A percentile compares a stretch with the other conserved stretches of the same genome.
Evolutionary conservation across 2,888 invertebrate species (phyloP).

Genomic region (Yponomeuta plumbellus): DNA sequence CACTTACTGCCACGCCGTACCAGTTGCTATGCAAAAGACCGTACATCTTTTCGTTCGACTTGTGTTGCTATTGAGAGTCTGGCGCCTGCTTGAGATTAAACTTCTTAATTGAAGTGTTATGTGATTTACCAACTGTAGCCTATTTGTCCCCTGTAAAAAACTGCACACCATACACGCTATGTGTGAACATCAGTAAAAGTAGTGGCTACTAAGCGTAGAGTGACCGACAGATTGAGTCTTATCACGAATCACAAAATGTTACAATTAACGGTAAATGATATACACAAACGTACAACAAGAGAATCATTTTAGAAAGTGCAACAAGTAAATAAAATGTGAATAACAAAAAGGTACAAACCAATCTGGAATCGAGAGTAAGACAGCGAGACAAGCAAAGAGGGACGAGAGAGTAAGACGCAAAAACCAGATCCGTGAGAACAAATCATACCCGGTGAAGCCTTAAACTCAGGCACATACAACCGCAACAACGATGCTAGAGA

Average conservation of each 20-base stretch:
- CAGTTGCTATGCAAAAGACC: neutral
- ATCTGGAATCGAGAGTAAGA: constrained; percentile 36
- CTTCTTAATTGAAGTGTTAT: neutral
- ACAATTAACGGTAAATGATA: too few species aligned
- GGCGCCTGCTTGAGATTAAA: neutral
- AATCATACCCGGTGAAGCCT: constrained; percentile 48
- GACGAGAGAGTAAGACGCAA: constrained; percentile 42
- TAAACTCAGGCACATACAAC: constrained; percentile 31
- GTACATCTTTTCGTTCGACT: neutral
- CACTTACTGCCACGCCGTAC: constrained; percentile 32
- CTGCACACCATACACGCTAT: too few species aligned
- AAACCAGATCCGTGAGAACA: constrained; percentile 61
- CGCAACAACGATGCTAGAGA: constrained; percentile 35
- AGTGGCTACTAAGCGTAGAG: too few species aligned
- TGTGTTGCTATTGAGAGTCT: neutral
- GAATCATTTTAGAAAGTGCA: constrained; percentile 1
- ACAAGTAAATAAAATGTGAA: constrained; percentile 30
- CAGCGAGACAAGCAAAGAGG: constrained; percentile 23
- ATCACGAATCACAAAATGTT: too few species aligned
- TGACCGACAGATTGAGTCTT: too few species aligned
- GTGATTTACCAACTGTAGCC: neutral
- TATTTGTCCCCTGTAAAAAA: neutral
- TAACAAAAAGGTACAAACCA: constrained; percentile 39
- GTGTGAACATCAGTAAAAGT: too few species aligned
- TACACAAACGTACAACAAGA: neutral